Conservation (phyloP, 2,888 invertebrate genomes). For the Drosophila macrospina region DNA sequence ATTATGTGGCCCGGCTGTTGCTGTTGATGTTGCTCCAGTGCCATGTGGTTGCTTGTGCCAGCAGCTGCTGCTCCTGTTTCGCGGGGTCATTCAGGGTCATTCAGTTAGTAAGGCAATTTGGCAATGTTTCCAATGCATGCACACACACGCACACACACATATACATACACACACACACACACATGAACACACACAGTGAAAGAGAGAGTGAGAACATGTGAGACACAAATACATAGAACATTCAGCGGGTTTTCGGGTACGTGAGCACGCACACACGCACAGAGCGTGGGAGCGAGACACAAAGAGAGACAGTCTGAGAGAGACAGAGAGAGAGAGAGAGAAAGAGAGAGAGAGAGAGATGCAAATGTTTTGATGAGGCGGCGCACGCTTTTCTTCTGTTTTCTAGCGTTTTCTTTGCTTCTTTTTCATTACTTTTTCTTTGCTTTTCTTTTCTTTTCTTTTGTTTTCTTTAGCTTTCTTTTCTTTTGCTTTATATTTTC, state of each 20-base stretch:
- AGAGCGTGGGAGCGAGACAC: constrained; percentile 29
- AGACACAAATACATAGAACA: constrained; percentile 50
- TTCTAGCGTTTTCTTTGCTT: constrained; percentile 11
- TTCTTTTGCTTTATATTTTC: constrained; percentile 9
- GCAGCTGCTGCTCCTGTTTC: constrained; percentile 74
- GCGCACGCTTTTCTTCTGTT: constrained; percentile 1
- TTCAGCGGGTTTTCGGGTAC: constrained; percentile 6
- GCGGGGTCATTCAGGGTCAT: constrained; percentile 46
- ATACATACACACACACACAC: constrained; percentile 20
- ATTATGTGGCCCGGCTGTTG: constrained; percentile 21
- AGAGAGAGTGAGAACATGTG: constrained; percentile 36
- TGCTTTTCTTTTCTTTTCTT: constrained; percentile 1
- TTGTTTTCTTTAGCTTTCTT: neutral
- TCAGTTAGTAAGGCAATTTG: constrained; percentile 75
- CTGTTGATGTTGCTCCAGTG: constrained; percentile 31
- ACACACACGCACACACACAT: constrained; percentile 45
- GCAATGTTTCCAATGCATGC: constrained; percentile 59
- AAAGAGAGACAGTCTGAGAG: constrained; percentile 27
- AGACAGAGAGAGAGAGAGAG: constrained; percentile 22
- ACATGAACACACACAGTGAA: constrained; percentile 9
- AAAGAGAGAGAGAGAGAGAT: constrained; percentile 32
- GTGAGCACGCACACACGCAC: constrained; percentile 32
- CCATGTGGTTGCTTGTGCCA: constrained; percentile 36
- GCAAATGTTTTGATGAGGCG: constrained; percentile 51
- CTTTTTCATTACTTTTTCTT: constrained; percentile 11